Conservation (phyloP, 1,140 invertebrate genomes). For the Dendroctonus valens region DNA sequence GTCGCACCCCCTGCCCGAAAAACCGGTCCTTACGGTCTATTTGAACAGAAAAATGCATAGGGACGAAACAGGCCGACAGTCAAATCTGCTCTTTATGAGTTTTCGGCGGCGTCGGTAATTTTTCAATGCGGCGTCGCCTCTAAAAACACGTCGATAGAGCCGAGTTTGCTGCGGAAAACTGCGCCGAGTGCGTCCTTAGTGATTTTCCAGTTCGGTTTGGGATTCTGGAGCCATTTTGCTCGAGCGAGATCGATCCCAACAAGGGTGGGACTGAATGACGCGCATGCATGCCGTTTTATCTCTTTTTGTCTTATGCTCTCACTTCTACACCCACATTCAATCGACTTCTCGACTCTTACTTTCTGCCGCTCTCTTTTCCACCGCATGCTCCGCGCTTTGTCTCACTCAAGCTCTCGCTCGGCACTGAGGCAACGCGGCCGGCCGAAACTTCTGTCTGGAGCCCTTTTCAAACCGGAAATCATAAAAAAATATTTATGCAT, state of each 20-base stretch:
- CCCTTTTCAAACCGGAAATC: too few species aligned
- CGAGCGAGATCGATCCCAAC: slow-evolving; percentile 47
- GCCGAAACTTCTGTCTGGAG: too few species aligned
- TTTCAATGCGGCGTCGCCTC: slow-evolving; percentile 45
- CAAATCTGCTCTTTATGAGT: slow-evolving; percentile 42
- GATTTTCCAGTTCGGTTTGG: slow-evolving; percentile 48
- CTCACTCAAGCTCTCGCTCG: too few species aligned
- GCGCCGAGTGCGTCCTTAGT: slow-evolving; percentile 41
- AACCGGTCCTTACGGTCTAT: slow-evolving; percentile 24
- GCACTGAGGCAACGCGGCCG: too few species aligned
- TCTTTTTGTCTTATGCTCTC: slow-evolving; percentile 50
- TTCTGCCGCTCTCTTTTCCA: slow-evolving; percentile 30
- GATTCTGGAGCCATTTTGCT: slow-evolving; percentile 51
- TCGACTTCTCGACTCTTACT: slow-evolving; percentile 44
- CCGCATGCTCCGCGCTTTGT: neutral
- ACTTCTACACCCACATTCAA: slow-evolving; percentile 42
- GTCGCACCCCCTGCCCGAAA: slow-evolving; percentile 9
- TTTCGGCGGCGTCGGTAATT: slow-evolving; percentile 43
- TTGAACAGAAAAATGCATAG: slow-evolving; percentile 48
- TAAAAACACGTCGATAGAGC: slow-evolving; percentile 46
- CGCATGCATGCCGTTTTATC: slow-evolving; percentile 52
- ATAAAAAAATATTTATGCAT: too few species aligned
- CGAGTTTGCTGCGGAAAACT: slow-evolving; percentile 38
- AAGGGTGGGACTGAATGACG: slow-evolving; percentile 47
- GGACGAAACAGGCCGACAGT: slow-evolving; percentile 25